Conservation (phyloP, 1,140 invertebrate genomes). For the Drosophila yakuba region DNA sequence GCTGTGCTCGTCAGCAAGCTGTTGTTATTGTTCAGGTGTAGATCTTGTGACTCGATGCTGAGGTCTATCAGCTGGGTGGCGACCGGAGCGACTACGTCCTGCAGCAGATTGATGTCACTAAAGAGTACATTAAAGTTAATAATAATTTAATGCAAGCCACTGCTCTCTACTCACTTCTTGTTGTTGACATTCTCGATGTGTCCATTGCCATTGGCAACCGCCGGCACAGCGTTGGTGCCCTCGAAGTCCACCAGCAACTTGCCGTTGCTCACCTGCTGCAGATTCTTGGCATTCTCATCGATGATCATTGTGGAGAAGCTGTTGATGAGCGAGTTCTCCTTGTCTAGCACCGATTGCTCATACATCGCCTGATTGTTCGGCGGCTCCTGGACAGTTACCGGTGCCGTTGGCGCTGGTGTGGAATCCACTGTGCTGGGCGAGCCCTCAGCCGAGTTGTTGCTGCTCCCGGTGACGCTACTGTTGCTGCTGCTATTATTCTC, state of each 20-base stretch:
- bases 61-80: slow-evolving; percentile 82
- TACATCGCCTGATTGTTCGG: slow-evolving; percentile 78
- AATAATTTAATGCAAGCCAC: not conserved
- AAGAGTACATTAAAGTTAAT: not conserved
- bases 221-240: slow-evolving; percentile 46
- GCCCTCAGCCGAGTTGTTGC: slow-evolving; percentile 65
- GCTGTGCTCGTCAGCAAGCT: slow-evolving; percentile 82
- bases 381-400: slow-evolving; percentile 35
- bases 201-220: slow-evolving; percentile 80
- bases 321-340: slow-evolving; percentile 82
- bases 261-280: slow-evolving; percentile 80
- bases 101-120: slow-evolving; percentile 81
- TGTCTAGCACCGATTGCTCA: slow-evolving; percentile 83
- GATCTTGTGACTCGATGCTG: slow-evolving; percentile 83
- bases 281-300: slow-evolving; percentile 82
- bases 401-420: slow-evolving; percentile 16
- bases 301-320: slow-evolving; percentile 84
- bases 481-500: slow-evolving; percentile 42
- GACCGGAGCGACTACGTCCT: slow-evolving; percentile 68
- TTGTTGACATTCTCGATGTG: slow-evolving; percentile 84
- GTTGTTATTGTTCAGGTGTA: slow-evolving; percentile 84
- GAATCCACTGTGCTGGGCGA: slow-evolving; percentile 53
- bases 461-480: slow-evolving; percentile 52
- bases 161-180: slow-evolving; percentile 71
- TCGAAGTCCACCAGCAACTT: slow-evolving; percentile 72